phyloP scores from a whole-genome alignment of 2,113 vertebrate species.

The Cheirogaleus medius region DNA sequence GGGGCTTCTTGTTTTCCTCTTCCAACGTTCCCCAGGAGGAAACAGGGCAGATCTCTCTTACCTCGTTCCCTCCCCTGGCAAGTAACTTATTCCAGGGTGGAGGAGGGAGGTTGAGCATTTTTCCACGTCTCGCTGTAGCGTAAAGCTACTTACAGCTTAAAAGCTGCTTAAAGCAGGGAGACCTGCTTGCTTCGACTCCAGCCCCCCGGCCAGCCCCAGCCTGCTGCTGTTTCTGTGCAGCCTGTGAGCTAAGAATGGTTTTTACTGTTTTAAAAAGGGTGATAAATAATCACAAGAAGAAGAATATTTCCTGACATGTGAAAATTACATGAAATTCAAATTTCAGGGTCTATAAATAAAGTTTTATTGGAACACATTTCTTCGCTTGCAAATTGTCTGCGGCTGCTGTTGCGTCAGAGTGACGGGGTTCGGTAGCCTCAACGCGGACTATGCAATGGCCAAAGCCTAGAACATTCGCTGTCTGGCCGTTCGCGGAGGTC shows the following conservation, averaged over 20 bases:
- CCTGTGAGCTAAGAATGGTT: background rate
- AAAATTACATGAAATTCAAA: background rate
- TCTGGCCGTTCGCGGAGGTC: background rate
- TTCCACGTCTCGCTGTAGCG: rapidly evolving
- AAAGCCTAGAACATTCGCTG: rapidly evolving
- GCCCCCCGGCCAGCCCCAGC: rapidly evolving
- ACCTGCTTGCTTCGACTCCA: background rate
- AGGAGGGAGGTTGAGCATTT: rapidly evolving
- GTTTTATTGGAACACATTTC: rapidly evolving
- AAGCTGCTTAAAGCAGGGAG: background rate
- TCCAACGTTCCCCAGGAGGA: rapidly evolving
- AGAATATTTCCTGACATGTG: background rate
- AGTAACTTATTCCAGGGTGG: background rate
- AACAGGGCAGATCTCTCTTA: background rate
- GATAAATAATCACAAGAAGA: background rate
- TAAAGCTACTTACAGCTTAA: too few species aligned
- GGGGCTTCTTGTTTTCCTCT: background rate
- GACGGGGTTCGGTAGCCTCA: rapidly evolving
- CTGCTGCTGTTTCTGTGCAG: background rate
- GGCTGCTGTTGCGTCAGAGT: rapidly evolving
- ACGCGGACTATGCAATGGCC: rapidly evolving
- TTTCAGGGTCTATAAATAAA: background rate
- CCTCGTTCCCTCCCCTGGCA: background rate
- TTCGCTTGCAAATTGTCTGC: rapidly evolving
- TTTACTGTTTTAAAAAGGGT: background rate